Conservation (phyloP, 2,113 vertebrate species). For the Coturnix japonica region DNA sequence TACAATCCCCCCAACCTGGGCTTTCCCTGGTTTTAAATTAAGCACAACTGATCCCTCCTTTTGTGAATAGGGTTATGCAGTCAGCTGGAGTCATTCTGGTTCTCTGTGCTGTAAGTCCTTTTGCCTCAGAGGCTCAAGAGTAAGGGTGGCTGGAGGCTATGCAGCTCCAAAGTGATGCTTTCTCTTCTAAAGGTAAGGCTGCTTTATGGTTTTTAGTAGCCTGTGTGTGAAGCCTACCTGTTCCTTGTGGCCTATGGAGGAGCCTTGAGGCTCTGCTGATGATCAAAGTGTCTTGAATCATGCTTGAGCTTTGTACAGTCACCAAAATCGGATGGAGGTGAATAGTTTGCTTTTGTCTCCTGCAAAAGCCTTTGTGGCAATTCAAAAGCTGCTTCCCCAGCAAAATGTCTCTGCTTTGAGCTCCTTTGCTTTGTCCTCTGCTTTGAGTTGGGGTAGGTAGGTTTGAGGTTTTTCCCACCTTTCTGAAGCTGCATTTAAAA, state of each 20-base stretch:
- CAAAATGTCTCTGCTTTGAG: background rate
- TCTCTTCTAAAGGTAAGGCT: background rate
- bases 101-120: background rate
- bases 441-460: background rate
- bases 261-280: background rate
- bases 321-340: background rate
- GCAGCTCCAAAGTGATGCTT: rapidly evolving
- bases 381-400: background rate
- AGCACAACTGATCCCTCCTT: background rate
- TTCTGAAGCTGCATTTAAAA: background rate
- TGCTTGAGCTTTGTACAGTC: too few relatives aligned
- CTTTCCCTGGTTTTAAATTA: background rate
- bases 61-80: rapidly evolving
- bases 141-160: rapidly evolving
- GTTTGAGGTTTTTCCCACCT: background rate
- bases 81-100: background rate
- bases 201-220: background rate
- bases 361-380: background rate
- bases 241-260: background rate
- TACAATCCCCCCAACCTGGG: background rate
- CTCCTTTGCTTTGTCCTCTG: background rate
- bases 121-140: background rate
- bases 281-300: background rate
- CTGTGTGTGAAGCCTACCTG: too few relatives aligned
- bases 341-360: background rate